Base-by-base conservation (phyloP, 2,797 vertebrate species). In the Acanthurus lineatus region DNA sequence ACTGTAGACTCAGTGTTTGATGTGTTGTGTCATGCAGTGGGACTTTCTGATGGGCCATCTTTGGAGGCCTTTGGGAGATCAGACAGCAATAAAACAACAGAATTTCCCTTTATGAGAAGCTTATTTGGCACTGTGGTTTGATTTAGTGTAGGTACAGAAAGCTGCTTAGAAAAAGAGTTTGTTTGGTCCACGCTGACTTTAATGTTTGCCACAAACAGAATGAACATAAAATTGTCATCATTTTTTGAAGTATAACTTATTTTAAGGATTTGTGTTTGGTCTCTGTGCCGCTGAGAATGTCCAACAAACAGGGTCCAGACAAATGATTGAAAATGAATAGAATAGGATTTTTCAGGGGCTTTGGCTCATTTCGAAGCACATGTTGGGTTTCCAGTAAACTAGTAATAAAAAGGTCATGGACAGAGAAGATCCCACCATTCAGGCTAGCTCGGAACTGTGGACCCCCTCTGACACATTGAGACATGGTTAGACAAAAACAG, bases 331-430 rank as follows among this genome's bases (percentile, higher is more conserved):
- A 28, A 42, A 49, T 42, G 2, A 28, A 25, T 9, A 7, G 17
- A 40, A 19, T 4, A 0, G 11, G 32, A 19, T 35, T 58, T 51
- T 9, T 35, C 2, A 0, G 45, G 14, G 5, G 14, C 11, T 20
- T 58, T 45, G 10, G 32, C 57, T 62, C 38, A 5, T 40, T 19
- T 19, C 15, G 19, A 0, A 19, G 60, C 68, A 58, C 12, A 51
- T 2, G 14, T 10, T 25, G 35, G 19, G 14, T 42, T 76, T 76
- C 69, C 73, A 73, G 77, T 44, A 70, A 86, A n/a, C 58, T 53
- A 48, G 10, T 48, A 7, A 32, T 35, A 8, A 47, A 60, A 64
- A 35, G 5, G 0, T 35, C 44, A 19, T 7, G 4, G 35, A n/a
- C 58, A 42, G 32, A 38, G 54, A 64, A 6, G 32, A 17, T 42